Percentiles rank a stretch among this genome's conserved stretches.
phyloP scores from a whole-genome alignment of 2,113 vertebrate genomes.

The Leptobrachium ailaonicum region DNA sequence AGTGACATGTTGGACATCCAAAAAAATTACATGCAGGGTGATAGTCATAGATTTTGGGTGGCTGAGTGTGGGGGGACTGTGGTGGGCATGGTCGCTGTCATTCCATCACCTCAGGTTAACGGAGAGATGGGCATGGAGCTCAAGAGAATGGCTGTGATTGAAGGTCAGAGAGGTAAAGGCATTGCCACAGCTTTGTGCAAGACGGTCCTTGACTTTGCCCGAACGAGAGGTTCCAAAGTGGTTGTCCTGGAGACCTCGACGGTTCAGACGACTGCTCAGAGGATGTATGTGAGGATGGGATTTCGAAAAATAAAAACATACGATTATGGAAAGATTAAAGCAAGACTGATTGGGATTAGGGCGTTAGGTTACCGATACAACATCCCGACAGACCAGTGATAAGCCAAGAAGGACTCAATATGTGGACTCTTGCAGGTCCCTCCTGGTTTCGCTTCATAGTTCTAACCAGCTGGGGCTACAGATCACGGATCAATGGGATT shows the following conservation, averaged over 20 bases:
- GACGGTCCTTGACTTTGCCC: slow-evolving; percentile 51
- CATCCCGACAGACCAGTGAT: background rate
- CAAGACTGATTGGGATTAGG: background rate
- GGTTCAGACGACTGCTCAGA: background rate
- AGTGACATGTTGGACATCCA: background rate
- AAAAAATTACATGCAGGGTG: background rate
- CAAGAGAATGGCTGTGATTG: slow-evolving; percentile 18
- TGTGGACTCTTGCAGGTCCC: no score
- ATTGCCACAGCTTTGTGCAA: slow-evolving; percentile 47
- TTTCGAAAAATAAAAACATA: slow-evolving; percentile 32
- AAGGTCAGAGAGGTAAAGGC: slow-evolving; percentile 2
- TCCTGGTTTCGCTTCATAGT: no score
- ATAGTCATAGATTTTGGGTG: background rate
- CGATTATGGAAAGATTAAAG: background rate
- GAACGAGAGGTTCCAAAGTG: slow-evolving; percentile 17
- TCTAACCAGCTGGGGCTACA: no score
- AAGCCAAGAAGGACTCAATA: background rate
- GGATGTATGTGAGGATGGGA: slow-evolving; percentile 37
- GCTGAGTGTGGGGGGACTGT: background rate
- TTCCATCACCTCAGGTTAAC: background rate
- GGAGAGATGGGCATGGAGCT: slow-evolving; percentile 4
- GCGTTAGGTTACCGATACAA: background rate
- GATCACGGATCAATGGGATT: no score
- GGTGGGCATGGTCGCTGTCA: background rate
- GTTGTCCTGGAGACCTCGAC: background rate